phyloP scores from a whole-genome alignment of 2,797 vertebrate genomes.

The Hyperoplus immaculatus region DNA sequence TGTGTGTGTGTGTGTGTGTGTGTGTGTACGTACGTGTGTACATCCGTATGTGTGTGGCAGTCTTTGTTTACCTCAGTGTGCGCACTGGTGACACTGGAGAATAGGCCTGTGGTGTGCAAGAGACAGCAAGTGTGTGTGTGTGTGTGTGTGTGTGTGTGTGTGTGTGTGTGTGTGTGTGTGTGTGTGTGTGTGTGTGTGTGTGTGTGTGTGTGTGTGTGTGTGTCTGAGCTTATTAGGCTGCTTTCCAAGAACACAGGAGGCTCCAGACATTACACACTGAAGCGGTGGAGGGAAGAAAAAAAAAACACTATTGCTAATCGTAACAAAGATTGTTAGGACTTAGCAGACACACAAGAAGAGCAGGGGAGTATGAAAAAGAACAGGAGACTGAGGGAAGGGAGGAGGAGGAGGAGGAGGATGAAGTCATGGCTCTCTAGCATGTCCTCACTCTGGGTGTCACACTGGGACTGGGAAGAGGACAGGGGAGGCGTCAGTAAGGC shows the following conservation, averaged over 20 bases:
- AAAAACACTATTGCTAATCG: constrained; percentile 74
- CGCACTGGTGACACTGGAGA: constrained; percentile 78
- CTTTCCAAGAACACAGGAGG: constrained; percentile 83
- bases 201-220: constrained; percentile 47
- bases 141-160: no score
- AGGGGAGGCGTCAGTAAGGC: constrained; percentile 47
- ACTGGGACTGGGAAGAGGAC: constrained; percentile 71
- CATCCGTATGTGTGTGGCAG: constrained; percentile 52
- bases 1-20: no score
- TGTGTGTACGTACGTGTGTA: constrained; percentile 2
- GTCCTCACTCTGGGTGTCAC: constrained; percentile 75
- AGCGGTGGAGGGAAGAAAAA: background rate
- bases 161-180: no score
- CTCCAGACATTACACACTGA: constrained; percentile 78
- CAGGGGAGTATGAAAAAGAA: constrained; percentile 46
- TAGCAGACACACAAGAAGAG: constrained; percentile 49
- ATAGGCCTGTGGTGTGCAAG: constrained; percentile 72
- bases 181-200: no score
- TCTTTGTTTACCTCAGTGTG: constrained; percentile 81
- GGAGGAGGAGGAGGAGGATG: constrained; percentile 39
- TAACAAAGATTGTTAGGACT: constrained; percentile 68
- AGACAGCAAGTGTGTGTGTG: constrained; percentile 55
- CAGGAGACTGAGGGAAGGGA: constrained; percentile 33
- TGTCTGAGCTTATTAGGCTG: constrained; percentile 84
- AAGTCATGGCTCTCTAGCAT: constrained; percentile 64